Conservation (phyloP, 2,797 vertebrate species). For the Pampus argenteus region DNA sequence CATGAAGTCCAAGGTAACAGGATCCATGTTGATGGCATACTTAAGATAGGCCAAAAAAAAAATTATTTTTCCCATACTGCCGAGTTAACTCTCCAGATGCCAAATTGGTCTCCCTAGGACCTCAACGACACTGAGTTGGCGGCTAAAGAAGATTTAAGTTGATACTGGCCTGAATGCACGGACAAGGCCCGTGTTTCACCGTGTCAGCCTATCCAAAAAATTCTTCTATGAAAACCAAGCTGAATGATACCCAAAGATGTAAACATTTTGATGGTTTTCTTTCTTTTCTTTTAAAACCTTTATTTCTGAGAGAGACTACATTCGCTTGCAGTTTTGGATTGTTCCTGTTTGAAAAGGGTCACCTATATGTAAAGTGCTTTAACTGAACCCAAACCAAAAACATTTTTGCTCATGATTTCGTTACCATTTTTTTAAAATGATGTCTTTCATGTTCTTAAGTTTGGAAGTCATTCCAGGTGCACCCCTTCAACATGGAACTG, state of each 20-base stretch:
- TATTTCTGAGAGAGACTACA: conserved; percentile 49
- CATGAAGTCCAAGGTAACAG: conserved; percentile 15
- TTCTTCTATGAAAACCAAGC: conserved; percentile 76
- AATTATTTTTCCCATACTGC: conserved; percentile 49
- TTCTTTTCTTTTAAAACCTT: conserved; percentile 62
- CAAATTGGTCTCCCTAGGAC: conserved; percentile 66
- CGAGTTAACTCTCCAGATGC: conserved; percentile 71
- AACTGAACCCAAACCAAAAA: conserved; percentile 75
- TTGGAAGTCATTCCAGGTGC: conserved; percentile 47
- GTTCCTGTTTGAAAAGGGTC: conserved; percentile 70
- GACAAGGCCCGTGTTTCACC: conserved; percentile 37
- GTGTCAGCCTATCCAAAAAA: conserved; percentile 78
- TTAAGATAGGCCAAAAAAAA: conserved; percentile 39
- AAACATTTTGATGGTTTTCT: conserved; percentile 78
- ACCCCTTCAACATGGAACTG: conserved; percentile 56
- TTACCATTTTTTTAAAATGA: conserved; percentile 31
- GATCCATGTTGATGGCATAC: conserved; percentile 30
- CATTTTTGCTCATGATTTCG: conserved; percentile 42
- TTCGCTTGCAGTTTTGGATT: conserved; percentile 41
- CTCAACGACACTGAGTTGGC: conserved; percentile 55
- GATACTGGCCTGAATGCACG: conserved; percentile 39
- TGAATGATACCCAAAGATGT: conserved; percentile 85
- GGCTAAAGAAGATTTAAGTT: conserved; percentile 38
- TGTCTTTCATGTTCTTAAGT: conserved; percentile 39
- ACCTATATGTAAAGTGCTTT: conserved; percentile 74